Conservation (phyloP, 2,113 vertebrate genomes). For the Cynoglossus semilaevis region DNA sequence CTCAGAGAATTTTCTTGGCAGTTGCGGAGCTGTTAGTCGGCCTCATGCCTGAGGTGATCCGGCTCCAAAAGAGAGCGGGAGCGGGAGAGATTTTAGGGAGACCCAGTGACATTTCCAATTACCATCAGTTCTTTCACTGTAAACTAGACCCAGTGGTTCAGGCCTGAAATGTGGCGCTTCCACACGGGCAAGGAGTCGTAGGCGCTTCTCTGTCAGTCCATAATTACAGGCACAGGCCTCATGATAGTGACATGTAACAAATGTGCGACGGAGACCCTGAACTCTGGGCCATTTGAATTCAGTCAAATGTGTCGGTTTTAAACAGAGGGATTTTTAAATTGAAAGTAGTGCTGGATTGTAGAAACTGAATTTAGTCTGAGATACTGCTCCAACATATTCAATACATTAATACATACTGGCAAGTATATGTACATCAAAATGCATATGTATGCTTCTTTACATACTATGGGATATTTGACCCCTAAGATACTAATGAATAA, state of each 20-base stretch:
- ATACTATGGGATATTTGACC: too few relatives aligned
- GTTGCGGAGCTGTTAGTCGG: conserved; percentile 13
- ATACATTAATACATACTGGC: too few relatives aligned
- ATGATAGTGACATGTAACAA: conserved; percentile 11
- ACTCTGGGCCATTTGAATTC: neutral
- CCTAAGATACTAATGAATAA: too few relatives aligned
- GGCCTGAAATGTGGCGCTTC: conserved; percentile 11
- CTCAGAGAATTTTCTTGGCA: conserved; percentile 19
- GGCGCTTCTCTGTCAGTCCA: conserved; percentile 23
- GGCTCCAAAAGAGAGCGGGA: conserved; percentile 4
- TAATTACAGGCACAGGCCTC: conserved; percentile 13
- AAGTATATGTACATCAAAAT: too few relatives aligned
- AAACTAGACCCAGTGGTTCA: conserved; percentile 6
- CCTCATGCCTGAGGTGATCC: conserved; percentile 18
- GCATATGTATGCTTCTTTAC: too few relatives aligned
- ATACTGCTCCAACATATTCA: too few relatives aligned
- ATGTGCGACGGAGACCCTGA: conserved; percentile 1
- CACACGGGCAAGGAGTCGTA: conserved; percentile 26
- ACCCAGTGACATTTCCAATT: conserved; percentile 53
- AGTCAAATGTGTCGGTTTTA: neutral
- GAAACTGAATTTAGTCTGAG: too few relatives aligned
- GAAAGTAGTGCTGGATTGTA: too few relatives aligned
- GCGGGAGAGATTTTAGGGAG: conserved; percentile 21
- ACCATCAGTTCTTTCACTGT: conserved; percentile 32
- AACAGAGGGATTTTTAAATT: neutral